These are phyloP conservation scores for Camponotus vicinus DNA, from an alignment of 1,140 invertebrate species.

Conservation along the genomic window DNA sequence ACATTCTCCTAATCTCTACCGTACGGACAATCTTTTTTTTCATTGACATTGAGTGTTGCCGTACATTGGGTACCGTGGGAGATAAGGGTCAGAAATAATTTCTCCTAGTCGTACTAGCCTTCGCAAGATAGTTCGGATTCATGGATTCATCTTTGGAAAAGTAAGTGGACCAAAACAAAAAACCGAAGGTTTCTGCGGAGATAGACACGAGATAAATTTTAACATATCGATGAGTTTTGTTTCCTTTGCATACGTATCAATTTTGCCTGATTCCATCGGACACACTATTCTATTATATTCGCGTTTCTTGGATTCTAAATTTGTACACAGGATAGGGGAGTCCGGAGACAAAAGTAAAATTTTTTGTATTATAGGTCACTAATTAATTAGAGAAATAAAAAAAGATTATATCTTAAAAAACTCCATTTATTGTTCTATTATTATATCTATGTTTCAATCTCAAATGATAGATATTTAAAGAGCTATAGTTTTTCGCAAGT, in stretches of 20 bases:
- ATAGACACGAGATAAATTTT: constrained; percentile 18
- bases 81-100: not conserved
- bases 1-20: constrained; percentile 53
- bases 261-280: not conserved
- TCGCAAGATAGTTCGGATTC: not conserved
- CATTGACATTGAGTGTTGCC: constrained; percentile 51
- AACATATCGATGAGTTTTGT: not conserved
- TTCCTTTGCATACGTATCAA: not conserved
- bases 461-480: no score
- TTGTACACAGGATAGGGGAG: not conserved
- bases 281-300: not conserved
- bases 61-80: constrained; percentile 9
- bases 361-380: no score
- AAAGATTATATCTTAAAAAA: no score
- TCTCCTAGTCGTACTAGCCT: not conserved
- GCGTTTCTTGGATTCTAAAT: not conserved
- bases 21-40: constrained; percentile 18
- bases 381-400: no score
- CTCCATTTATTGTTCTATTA: no score
- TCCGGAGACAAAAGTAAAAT: no score
- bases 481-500: no score
- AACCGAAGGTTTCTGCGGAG: not conserved
- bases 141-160: not conserved
- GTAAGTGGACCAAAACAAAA: constrained; percentile 13
- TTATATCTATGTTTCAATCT: no score